Evolutionary conservation across 2,888 invertebrate genomes (phyloP), one percentile per base, ranked within the genome.

Genomic region (Pomacea canaliculata): DNA sequence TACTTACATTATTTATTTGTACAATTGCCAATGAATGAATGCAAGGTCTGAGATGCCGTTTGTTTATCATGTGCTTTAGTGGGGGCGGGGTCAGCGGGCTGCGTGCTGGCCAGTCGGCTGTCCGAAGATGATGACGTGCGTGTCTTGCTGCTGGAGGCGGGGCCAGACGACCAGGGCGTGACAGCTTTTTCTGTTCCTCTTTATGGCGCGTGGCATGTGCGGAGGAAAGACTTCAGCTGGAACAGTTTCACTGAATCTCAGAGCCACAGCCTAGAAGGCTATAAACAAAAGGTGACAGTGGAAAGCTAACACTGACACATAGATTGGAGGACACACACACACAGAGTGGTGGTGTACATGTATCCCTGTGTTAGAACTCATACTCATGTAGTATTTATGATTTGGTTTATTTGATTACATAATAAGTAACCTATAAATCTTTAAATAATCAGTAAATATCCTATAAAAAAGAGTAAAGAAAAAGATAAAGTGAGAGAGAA

Each of bases 51-150:
- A 23, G 63, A 23, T 10, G 7, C 63, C 19, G n/a, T 60, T 7
- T 19, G 19, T 37, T 46, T 46, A 7, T 2, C 27, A 27, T 13
- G n/a, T 19, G 18, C 66, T 19, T 16, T 12, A 68, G 68, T 68
- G 5, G 68, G 68, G 48, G 68, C 68, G 48, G 68, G 68, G 19
- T 68, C 68, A 68, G 92, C 92, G 19, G 92, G 92, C n/a, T 92
- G 92, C 83, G 91, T 92, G 56, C 78, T 91, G 74, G 91, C 92
- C 23, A 92, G 91, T 81, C 85, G 92, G 9, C 85, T 92, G 51
- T 86, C 90, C 19, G 91, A 90, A 81, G 87, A 90, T 80, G 83
- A 87, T 1, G 82, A 88, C 48, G 84, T 87, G 67, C 85, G 76
- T 78, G 89, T 80, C 81, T 82, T 92, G n/a, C 76, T 92, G 56